Evolutionary conservation across 1,140 invertebrate species (phyloP).

Genomic region (Saccostrea glomerata): DNA sequence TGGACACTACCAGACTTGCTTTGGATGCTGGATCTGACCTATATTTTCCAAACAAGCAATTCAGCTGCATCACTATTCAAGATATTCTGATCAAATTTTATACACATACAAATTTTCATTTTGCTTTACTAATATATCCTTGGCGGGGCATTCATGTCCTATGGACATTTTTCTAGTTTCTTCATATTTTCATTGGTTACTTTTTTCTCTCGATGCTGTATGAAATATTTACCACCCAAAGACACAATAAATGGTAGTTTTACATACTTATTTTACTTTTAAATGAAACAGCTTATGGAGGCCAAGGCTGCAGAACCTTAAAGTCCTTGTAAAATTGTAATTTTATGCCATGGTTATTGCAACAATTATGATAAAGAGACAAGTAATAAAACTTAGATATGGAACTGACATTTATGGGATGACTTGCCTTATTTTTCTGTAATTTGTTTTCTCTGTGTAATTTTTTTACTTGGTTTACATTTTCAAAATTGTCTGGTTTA

Average conservation of each 20-base stretch:
- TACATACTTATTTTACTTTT: neutral
- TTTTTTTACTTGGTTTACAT: neutral
- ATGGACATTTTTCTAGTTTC: no score
- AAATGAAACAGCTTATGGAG: neutral
- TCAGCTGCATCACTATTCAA: no score
- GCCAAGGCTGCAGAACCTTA: neutral
- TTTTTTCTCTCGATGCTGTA: neutral
- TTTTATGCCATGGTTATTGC: neutral
- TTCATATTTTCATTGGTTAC: no score
- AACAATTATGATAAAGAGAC: constrained; percentile 24
- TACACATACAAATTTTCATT: no score
- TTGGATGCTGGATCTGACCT: no score
- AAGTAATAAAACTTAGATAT: neutral
- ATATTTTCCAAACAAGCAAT: no score
- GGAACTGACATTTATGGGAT: constrained; percentile 8
- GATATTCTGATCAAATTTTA: no score
- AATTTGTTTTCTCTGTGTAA: neutral
- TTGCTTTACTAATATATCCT: no score
- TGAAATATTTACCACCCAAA: neutral
- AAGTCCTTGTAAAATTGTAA: neutral
- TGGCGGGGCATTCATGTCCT: no score
- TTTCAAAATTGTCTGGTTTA: neutral
- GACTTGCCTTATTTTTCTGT: constrained; percentile 17
- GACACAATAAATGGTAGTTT: neutral
- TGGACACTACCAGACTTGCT: no score